Conservation (phyloP, 2,113 vertebrate species). For the Tupaia tana region DNA sequence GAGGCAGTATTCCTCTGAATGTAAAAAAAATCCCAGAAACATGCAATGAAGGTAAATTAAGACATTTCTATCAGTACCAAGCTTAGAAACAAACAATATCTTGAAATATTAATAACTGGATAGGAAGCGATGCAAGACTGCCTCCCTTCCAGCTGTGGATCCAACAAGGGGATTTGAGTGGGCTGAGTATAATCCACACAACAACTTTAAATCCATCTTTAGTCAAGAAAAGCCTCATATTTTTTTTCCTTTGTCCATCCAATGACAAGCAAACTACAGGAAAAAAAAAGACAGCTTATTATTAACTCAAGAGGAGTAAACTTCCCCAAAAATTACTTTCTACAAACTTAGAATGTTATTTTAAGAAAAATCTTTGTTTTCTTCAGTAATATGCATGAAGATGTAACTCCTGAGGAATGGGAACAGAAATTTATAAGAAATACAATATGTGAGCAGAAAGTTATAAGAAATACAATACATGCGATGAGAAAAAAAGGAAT, state of each 20-base stretch:
- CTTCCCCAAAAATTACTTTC: slow-evolving; percentile 51
- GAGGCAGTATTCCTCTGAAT: background rate
- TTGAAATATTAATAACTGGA: background rate
- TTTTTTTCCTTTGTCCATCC: background rate
- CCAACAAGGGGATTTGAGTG: background rate
- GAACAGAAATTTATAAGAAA: slow-evolving; percentile 58
- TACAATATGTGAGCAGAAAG: slow-evolving; percentile 31
- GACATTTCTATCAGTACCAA: background rate
- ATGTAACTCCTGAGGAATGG: background rate
- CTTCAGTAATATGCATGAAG: slow-evolving; percentile 55
- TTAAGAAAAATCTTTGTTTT: slow-evolving; percentile 53
- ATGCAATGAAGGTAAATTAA: background rate
- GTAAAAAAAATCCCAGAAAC: slow-evolving; percentile 1
- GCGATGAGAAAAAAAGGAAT: background rate
- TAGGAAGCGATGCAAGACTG: background rate
- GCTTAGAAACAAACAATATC: background rate
- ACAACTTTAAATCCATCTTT: background rate
- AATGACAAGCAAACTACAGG: background rate
- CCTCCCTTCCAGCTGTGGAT: background rate
- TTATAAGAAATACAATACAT: slow-evolving; percentile 39
- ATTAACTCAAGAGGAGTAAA: slow-evolving; percentile 15
- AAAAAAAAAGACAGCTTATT: background rate
- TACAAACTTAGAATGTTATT: slow-evolving; percentile 55
- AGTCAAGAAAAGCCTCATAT: background rate
- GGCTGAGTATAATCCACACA: background rate